Percentiles rank a stretch among this genome's conserved stretches.
Evolutionary conservation across 2,888 invertebrate genomes (phyloP).

Genomic region (Yponomeuta evonymella): DNA sequence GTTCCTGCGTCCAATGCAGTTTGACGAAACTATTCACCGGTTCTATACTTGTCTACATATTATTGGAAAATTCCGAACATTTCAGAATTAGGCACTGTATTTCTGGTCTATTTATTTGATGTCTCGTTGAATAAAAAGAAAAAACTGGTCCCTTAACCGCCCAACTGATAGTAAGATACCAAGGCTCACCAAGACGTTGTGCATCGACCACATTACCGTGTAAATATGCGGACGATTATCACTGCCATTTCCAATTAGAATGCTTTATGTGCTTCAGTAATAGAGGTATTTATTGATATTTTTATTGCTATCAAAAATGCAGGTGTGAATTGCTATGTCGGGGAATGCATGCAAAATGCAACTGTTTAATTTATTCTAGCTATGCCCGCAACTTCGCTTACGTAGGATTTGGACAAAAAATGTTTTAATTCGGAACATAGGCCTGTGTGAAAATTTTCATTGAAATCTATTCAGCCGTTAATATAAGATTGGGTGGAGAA

Average conservation of each 20-base stretch:
- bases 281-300: background rate
- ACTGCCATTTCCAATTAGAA: background rate
- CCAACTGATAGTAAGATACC: background rate
- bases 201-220: background rate
- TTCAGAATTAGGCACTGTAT: background rate
- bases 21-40: too few relatives aligned
- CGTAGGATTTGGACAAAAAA: too few relatives aligned
- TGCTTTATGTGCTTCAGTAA: conserved; percentile 3
- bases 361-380: background rate
- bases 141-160: background rate
- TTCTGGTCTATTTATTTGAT: background rate
- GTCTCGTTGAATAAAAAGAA: background rate
- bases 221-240: background rate
- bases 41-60: too few relatives aligned
- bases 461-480: too few relatives aligned
- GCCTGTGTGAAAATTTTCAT: too few relatives aligned
- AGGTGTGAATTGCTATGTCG: background rate
- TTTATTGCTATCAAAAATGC: background rate
- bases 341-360: background rate
- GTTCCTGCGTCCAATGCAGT: too few relatives aligned
- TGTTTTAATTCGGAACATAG: too few relatives aligned
- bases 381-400: too few relatives aligned
- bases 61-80: too few relatives aligned
- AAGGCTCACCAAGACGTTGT: background rate
- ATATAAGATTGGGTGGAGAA: too few relatives aligned